Evolutionary conservation across 2,113 vertebrate genomes (phyloP).

Genomic region (Rhea pennata): DNA sequence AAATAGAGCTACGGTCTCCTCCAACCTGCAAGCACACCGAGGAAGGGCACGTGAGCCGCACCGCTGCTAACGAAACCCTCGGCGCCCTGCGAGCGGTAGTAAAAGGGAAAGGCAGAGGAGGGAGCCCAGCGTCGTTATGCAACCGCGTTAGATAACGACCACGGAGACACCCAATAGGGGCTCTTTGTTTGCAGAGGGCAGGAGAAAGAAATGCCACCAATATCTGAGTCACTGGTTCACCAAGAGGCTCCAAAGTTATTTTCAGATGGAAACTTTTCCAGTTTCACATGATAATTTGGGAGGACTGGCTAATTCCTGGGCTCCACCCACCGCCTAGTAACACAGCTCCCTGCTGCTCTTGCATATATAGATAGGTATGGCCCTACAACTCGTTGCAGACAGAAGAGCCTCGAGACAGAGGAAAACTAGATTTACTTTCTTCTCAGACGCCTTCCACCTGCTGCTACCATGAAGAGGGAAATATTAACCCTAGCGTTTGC

Average conservation of each 20-base stretch:
- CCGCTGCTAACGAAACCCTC: background rate
- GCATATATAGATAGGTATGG: slow-evolving; percentile 73
- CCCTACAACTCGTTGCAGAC: background rate
- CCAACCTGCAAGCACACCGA: background rate
- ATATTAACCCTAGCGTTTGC: slow-evolving; percentile 78
- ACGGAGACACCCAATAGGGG: slow-evolving; percentile 52
- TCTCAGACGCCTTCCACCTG: background rate
- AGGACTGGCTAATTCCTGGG: slow-evolving; percentile 53
- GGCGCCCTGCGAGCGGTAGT: background rate
- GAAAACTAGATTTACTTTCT: background rate
- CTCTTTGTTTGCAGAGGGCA: slow-evolving; percentile 57
- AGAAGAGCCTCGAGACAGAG: background rate
- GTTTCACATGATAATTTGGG: slow-evolving; percentile 52
- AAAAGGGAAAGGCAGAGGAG: slow-evolving; percentile 15
- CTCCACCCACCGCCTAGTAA: slow-evolving; percentile 61
- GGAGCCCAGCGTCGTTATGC: slow-evolving; percentile 35
- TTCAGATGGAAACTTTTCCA: slow-evolving; percentile 72
- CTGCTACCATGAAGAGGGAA: slow-evolving; percentile 78
- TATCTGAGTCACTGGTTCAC: slow-evolving; percentile 49
- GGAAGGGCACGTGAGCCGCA: background rate
- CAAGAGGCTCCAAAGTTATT: slow-evolving; percentile 33
- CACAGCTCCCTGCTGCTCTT: slow-evolving; percentile 60
- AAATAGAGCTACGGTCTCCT: background rate
- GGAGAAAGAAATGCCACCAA: slow-evolving; percentile 47
- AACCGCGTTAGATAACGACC: slow-evolving; percentile 61